Percentiles rank a stretch among this genome's conserved stretches.
Evolutionary conservation across 2,797 vertebrate genomes (phyloP).

Genomic region (Falco berigora): DNA sequence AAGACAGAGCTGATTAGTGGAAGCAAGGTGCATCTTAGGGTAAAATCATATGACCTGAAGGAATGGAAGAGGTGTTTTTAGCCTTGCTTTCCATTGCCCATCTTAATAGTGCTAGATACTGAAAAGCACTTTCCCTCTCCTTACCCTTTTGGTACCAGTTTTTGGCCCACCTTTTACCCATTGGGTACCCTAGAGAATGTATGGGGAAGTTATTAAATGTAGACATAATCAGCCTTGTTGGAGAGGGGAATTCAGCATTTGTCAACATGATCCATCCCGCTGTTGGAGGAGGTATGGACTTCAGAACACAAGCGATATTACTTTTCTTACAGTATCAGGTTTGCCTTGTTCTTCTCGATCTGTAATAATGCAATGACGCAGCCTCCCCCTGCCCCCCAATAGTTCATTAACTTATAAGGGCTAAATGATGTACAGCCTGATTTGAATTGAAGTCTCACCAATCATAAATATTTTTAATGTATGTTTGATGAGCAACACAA

Average conservation of each 20-base stretch:
- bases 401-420: background rate
- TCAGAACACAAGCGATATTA: background rate
- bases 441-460: background rate
- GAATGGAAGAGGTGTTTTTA: background rate
- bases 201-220: background rate
- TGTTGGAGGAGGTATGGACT: background rate
- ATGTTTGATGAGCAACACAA: background rate
- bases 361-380: background rate
- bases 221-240: background rate
- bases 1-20: background rate
- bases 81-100: background rate
- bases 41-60: background rate
- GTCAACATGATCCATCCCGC: background rate
- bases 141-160: background rate
- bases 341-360: background rate
- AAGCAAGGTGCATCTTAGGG: background rate
- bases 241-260: background rate
- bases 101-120: background rate
- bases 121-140: background rate
- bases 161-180: background rate
- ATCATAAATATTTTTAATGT: background rate
- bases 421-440: background rate
- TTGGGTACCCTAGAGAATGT: background rate
- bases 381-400: fast-evolving
- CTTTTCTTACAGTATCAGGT: background rate